Evolutionary conservation across 2,113 vertebrate species (phyloP).

Genomic region (Xyrauchen texanus): DNA sequence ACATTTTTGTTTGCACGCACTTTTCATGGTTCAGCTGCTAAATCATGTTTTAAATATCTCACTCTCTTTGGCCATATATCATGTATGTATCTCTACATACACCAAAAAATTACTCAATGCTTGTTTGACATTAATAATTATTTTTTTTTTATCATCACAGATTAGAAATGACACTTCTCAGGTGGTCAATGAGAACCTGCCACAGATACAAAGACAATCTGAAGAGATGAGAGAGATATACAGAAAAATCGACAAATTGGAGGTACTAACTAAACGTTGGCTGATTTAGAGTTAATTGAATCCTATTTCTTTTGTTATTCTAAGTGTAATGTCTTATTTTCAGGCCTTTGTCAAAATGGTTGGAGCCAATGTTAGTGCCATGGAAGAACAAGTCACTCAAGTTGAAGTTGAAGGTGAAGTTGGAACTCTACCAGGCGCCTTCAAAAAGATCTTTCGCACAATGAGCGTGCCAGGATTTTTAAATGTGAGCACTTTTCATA

Average conservation of each 20-base stretch:
- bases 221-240: constrained; percentile 90
- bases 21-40: too few relatives aligned
- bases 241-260: constrained; percentile 87
- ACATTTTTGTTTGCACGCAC: too few relatives aligned
- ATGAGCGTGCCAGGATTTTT: constrained; percentile 84
- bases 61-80: too few relatives aligned
- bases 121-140: not conserved
- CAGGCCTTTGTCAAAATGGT: constrained; percentile 91
- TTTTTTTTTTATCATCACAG: constrained; percentile 62
- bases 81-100: too few relatives aligned
- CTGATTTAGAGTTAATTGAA: constrained; percentile 8
- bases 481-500: constrained; percentile 69
- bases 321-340: not conserved
- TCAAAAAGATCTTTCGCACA: constrained; percentile 86
- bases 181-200: constrained; percentile 90
- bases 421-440: constrained; percentile 82
- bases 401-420: constrained; percentile 90
- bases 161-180: constrained; percentile 89
- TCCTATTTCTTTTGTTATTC: not conserved
- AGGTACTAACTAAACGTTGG: constrained; percentile 69
- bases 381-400: constrained; percentile 87
- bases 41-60: too few relatives aligned
- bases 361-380: constrained; percentile 77
- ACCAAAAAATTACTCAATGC: too few relatives aligned
- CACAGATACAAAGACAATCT: constrained; percentile 86